Evolutionary conservation across 2,888 invertebrate genomes (phyloP).

Genomic region (Steinernema hermaphroditum): DNA sequence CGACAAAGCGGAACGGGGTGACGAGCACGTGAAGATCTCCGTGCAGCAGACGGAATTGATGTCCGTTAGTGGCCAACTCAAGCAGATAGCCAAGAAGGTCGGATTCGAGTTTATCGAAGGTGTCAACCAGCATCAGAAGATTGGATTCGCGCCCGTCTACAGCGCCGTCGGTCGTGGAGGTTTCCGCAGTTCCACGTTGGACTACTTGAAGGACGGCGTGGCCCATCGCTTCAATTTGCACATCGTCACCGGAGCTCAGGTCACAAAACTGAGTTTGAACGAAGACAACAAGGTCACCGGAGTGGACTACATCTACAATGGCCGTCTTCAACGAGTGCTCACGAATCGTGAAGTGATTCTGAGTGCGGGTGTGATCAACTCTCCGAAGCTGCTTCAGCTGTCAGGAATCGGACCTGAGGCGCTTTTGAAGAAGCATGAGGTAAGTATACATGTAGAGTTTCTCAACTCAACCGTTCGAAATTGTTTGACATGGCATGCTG

Average conservation of each 20-base stretch:
- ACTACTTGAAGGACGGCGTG: slow-evolving; percentile 18
- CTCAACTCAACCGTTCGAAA: too few relatives aligned
- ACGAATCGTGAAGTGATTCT: slow-evolving; percentile 67
- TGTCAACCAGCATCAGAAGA: background rate
- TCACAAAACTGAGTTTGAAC: slow-evolving; percentile 59
- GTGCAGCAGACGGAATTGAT: slow-evolving; percentile 18
- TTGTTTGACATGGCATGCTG: too few relatives aligned
- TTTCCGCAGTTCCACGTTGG: slow-evolving; percentile 13
- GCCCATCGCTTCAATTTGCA: slow-evolving; percentile 38
- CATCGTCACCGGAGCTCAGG: slow-evolving; percentile 52
- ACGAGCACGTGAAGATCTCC: background rate
- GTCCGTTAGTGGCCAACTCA: slow-evolving; percentile 19
- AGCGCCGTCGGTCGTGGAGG: slow-evolving; percentile 14
- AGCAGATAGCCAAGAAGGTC: slow-evolving; percentile 9
- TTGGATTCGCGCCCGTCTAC: slow-evolving; percentile 24
- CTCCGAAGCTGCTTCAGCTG: slow-evolving; percentile 87
- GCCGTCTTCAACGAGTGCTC: slow-evolving; percentile 25
- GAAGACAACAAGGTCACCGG: slow-evolving; percentile 67
- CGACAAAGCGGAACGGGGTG: slow-evolving; percentile 62
- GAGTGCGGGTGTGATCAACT: slow-evolving; percentile 85
- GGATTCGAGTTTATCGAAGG: slow-evolving; percentile 21
- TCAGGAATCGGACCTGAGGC: slow-evolving; percentile 73
- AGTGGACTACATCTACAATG: slow-evolving; percentile 57
- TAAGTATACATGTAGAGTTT: background rate
- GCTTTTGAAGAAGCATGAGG: slow-evolving; percentile 27